phyloP scores from a whole-genome alignment of 2,113 vertebrate species.

The Coreoperca whiteheadi region DNA sequence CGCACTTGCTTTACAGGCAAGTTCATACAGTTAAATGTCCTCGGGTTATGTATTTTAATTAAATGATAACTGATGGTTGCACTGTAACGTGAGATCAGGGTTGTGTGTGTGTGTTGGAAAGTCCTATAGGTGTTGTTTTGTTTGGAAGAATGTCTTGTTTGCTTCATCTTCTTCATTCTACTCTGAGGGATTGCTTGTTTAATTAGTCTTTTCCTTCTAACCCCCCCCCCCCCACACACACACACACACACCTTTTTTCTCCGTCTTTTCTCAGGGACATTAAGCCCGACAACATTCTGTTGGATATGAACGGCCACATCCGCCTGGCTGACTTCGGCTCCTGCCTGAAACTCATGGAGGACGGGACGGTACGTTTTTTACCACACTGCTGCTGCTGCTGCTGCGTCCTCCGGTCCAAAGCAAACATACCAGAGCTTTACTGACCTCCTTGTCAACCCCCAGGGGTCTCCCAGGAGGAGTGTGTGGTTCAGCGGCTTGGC shows the following conservation, averaged over 20 bases:
- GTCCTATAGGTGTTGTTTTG: slow-evolving; percentile 40
- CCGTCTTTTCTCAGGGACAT: slow-evolving; percentile 89
- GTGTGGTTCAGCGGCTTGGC: slow-evolving; percentile 63
- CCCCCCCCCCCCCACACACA: too few species aligned
- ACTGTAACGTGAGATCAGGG: slow-evolving; percentile 8
- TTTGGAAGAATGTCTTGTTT: slow-evolving; percentile 41
- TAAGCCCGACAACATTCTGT: slow-evolving; percentile 97
- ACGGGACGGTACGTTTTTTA: slow-evolving; percentile 92
- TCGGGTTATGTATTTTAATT: slow-evolving; percentile 34
- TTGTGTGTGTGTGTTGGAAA: slow-evolving; percentile 34
- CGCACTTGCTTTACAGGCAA: background rate
- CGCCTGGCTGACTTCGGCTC: slow-evolving; percentile 98
- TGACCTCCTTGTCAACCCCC: slow-evolving; percentile 66
- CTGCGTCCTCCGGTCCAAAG: slow-evolving; percentile 55
- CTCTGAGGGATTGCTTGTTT: background rate
- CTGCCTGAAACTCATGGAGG: slow-evolving; percentile 97
- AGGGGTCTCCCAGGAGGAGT: slow-evolving; percentile 67
- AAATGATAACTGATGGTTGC: slow-evolving; percentile 27
- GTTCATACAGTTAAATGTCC: slow-evolving; percentile 32
- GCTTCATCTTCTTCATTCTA: slow-evolving; percentile 19
- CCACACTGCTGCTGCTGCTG: slow-evolving; percentile 53
- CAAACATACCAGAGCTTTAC: slow-evolving; percentile 71
- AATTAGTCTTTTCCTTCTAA: slow-evolving; percentile 1
- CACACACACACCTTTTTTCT: too few species aligned
- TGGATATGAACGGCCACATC: slow-evolving; percentile 99